Evolutionary conservation across 2,888 invertebrate species (phyloP).

Genomic region (Eumerus sabulonum): DNA sequence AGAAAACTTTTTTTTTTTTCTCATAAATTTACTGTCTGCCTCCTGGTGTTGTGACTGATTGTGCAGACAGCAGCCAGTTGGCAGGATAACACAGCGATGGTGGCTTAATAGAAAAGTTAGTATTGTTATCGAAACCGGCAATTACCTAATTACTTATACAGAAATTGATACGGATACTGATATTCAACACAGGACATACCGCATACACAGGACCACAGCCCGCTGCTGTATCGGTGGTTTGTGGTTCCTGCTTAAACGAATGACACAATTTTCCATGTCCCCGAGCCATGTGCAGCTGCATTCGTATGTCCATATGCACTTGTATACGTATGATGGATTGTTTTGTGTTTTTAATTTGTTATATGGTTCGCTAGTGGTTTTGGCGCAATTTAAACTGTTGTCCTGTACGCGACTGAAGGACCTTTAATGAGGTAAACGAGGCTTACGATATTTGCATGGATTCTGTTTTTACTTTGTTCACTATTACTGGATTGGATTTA

Average conservation of each 20-base stretch:
- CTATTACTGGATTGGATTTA: constrained; percentile 17
- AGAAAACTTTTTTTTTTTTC: constrained; percentile 43
- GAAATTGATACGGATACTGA: not conserved
- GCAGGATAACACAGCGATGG: not conserved
- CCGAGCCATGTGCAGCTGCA: too few relatives aligned
- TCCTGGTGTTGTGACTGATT: constrained; percentile 36
- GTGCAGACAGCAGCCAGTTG: constrained; percentile 16
- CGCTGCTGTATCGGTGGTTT: constrained; percentile 14
- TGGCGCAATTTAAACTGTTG: constrained; percentile 11
- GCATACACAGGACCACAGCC: not conserved
- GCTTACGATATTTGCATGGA: too few relatives aligned
- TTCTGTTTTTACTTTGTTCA: too few relatives aligned
- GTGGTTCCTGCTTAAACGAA: constrained; percentile 42
- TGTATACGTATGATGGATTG: not conserved
- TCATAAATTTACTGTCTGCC: constrained; percentile 35
- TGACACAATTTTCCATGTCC: constrained; percentile 49
- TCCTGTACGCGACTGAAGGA: constrained; percentile 30
- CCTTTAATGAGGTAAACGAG: constrained; percentile 56
- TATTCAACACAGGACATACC: too few relatives aligned
- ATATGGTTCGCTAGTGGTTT: constrained; percentile 24
- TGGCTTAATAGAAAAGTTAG: constrained; percentile 50
- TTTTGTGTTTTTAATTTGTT: constrained; percentile 29
- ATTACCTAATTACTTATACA: constrained; percentile 62
- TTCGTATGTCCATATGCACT: not conserved
- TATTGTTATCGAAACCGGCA: constrained; percentile 65